A percentile compares a stretch with the other conserved stretches of the same genome.
These are phyloP conservation scores for Papilio glaucus DNA, from an alignment of 1,140 invertebrate genomes.

Conservation along the genomic window DNA sequence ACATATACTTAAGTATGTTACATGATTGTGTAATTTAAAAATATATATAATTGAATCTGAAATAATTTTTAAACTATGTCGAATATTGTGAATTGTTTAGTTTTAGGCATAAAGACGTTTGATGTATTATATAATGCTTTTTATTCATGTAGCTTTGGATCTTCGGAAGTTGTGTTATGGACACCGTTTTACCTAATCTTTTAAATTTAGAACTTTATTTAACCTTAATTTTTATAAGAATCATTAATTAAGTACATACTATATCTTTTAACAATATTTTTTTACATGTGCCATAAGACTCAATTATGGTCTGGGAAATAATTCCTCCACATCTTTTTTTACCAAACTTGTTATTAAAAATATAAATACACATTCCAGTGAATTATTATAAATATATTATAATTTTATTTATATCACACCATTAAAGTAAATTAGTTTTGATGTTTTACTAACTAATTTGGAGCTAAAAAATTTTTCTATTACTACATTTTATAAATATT, in stretches of 20 bases:
- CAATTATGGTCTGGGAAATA: too few relatives aligned
- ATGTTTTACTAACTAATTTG: not conserved
- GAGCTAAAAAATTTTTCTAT: not conserved
- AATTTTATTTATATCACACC: too few relatives aligned
- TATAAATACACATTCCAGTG: too few relatives aligned
- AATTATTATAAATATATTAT: too few relatives aligned
- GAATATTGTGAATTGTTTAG: slow-evolving; percentile 25
- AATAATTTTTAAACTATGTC: not conserved
- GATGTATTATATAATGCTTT: slow-evolving; percentile 32
- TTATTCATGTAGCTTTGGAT: slow-evolving; percentile 33
- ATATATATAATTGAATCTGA: not conserved
- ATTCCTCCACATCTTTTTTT: too few relatives aligned
- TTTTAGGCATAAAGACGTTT: slow-evolving; percentile 29
- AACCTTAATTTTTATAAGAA: not conserved
- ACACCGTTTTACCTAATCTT: slow-evolving; percentile 23
- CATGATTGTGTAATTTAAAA: not conserved
- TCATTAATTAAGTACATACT: too few relatives aligned
- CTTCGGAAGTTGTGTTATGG: slow-evolving; percentile 14
- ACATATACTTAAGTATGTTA: not conserved
- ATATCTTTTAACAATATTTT: too few relatives aligned
- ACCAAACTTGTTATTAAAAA: too few relatives aligned
- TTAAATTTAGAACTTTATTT: not conserved
- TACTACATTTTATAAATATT: not conserved
- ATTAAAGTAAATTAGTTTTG: too few relatives aligned
- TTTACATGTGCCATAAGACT: too few relatives aligned